phyloP scores from a whole-genome alignment of 2,113 vertebrate genomes.

The Nestor notabilis region DNA sequence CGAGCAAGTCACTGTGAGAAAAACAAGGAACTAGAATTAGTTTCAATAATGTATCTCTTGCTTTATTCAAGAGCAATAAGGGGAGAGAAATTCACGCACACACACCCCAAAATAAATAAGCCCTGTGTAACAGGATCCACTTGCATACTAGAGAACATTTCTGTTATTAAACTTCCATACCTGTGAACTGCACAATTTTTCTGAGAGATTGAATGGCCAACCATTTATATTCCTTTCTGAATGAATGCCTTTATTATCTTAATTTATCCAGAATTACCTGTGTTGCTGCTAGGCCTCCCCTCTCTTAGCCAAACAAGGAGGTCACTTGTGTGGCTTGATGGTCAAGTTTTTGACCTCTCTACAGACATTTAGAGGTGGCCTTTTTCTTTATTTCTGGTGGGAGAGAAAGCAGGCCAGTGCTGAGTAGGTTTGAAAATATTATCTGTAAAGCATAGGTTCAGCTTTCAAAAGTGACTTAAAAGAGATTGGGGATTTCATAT shows the following conservation, averaged over 20 bases:
- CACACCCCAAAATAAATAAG: not conserved
- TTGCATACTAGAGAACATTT: not conserved
- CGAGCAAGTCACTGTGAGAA: not conserved
- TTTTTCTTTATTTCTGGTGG: not conserved
- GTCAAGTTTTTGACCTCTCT: not conserved
- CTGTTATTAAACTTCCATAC: not conserved
- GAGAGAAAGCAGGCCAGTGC: not conserved
- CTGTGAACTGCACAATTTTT: not conserved
- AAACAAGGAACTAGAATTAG: not conserved
- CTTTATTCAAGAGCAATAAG: not conserved
- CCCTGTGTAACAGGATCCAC: not conserved
- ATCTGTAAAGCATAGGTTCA: not conserved
- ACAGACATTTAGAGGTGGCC: not conserved
- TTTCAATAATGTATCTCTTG: not conserved
- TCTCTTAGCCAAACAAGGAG: not conserved
- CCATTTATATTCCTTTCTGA: not conserved
- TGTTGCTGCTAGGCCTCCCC: not conserved
- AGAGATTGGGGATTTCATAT: not conserved
- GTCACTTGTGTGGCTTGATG: accelerated
- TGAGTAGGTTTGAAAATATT: not conserved
- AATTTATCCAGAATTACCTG: not conserved
- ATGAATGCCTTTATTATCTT: not conserved
- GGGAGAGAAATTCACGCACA: slow-evolving; percentile 1
- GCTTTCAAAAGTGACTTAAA: not conserved
- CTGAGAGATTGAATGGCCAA: not conserved